phyloP scores from a whole-genome alignment of 2,113 vertebrate genomes.

The Boleophthalmus pectinirostris region DNA sequence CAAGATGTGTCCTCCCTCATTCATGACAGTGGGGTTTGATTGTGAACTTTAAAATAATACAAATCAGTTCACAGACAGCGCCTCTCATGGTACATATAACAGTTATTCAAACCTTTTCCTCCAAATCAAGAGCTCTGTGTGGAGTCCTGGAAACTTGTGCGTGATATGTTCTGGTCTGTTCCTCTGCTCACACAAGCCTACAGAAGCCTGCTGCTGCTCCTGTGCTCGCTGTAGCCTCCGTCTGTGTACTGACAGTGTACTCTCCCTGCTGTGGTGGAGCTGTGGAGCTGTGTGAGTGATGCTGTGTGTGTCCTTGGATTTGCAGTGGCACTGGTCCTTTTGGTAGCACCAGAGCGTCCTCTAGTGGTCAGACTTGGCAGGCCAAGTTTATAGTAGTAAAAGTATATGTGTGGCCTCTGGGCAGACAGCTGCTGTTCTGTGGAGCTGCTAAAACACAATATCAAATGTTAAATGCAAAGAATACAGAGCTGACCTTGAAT shows the following conservation, averaged over 20 bases:
- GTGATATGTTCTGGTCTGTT: background rate
- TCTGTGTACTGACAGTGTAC: background rate
- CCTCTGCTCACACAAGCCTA: background rate
- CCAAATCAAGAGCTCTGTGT: too few species aligned
- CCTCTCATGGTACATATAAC: too few species aligned
- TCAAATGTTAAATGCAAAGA: background rate
- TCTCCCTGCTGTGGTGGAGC: too few species aligned
- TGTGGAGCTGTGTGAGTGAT: background rate
- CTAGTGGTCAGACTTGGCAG: constrained; percentile 84
- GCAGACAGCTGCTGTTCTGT: constrained; percentile 29
- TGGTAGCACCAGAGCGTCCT: constrained; percentile 71
- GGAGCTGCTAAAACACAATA: constrained; percentile 21
- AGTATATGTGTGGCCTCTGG: constrained; percentile 44
- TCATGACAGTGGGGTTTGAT: too few species aligned
- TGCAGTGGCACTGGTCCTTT: constrained; percentile 64
- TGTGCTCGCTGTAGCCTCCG: background rate
- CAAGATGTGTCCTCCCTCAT: too few species aligned
- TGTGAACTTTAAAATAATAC: too few species aligned
- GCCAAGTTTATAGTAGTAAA: constrained; percentile 79
- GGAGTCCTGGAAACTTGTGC: background rate
- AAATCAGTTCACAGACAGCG: too few species aligned
- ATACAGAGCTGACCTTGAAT: background rate
- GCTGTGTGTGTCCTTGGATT: constrained; percentile 56
- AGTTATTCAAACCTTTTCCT: too few species aligned
- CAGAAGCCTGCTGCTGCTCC: background rate